Evolutionary conservation across 1,140 invertebrate genomes (phyloP).

Genomic region (Alviniconcha marisindica): DNA sequence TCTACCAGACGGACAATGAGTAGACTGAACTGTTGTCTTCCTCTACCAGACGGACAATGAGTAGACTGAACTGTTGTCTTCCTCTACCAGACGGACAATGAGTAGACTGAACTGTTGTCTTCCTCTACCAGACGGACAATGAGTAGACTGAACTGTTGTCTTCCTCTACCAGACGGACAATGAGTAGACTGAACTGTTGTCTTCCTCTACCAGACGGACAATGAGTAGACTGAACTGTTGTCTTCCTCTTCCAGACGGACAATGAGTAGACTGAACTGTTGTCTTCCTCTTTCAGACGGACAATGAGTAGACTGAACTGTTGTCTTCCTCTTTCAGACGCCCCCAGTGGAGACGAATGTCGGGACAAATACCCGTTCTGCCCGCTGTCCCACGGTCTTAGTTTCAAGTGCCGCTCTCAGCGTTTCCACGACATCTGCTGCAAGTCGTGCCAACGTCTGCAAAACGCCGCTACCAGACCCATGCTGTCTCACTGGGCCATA

Average conservation of each 20-base stretch:
- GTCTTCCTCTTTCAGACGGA: neutral
- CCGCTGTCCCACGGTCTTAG: neutral
- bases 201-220: neutral
- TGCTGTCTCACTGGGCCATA: neutral
- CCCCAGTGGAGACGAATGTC: neutral
- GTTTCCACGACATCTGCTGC: slow-evolving; percentile 34
- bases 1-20: no score
- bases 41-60: no score
- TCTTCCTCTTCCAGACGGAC: neutral
- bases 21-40: no score
- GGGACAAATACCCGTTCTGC: slow-evolving; percentile 36
- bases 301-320: neutral
- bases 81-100: no score
- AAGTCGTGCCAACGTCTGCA: neutral
- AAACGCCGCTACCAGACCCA: neutral
- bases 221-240: neutral
- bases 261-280: neutral
- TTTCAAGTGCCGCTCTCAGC: slow-evolving; percentile 19
- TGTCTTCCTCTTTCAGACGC: neutral
- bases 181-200: no score
- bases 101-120: no score
- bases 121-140: no score
- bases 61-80: no score
- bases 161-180: no score
- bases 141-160: no score